phyloP scores from a whole-genome alignment of 2,888 invertebrate species.

The Chromoteleia sp. region DNA sequence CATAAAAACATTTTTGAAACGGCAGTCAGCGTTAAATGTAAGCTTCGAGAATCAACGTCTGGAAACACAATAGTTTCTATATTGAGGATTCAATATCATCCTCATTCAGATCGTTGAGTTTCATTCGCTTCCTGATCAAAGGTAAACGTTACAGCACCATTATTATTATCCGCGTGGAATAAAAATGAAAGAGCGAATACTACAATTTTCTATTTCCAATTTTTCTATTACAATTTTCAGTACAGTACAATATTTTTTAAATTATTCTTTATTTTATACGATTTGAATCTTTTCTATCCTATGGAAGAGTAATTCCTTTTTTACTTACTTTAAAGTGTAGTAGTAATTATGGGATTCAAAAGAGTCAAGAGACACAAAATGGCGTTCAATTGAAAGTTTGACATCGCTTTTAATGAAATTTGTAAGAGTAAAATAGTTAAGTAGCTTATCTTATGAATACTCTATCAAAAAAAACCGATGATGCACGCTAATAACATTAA shows the following conservation, averaged over 20 bases:
- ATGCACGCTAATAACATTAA: no score
- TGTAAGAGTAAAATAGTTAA: no score
- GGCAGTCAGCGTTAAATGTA: conserved; percentile 43
- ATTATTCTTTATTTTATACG: neutral
- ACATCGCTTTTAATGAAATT: no score
- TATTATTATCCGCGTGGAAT: conserved; percentile 66
- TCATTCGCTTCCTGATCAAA: conserved; percentile 70
- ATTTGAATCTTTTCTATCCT: no score
- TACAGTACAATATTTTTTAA: neutral
- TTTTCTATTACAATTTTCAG: conserved; percentile 41
- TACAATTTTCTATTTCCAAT: conserved; percentile 34
- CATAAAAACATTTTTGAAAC: conserved; percentile 49
- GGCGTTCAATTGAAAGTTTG: no score
- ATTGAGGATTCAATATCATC: conserved; percentile 69
- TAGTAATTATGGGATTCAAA: no score
- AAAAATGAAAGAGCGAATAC: conserved; percentile 55
- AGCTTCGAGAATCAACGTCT: conserved; percentile 50
- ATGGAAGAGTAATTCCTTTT: no score
- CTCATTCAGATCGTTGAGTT: conserved; percentile 69
- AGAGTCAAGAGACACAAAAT: no score
- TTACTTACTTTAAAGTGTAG: neutral
- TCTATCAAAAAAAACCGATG: no score
- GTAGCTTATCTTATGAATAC: no score
- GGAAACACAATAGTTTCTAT: conserved; percentile 66
- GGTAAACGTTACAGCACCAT: conserved; percentile 65